Base-by-base conservation (phyloP, 2,113 vertebrate species). In the Pterocles burchelli region DNA sequence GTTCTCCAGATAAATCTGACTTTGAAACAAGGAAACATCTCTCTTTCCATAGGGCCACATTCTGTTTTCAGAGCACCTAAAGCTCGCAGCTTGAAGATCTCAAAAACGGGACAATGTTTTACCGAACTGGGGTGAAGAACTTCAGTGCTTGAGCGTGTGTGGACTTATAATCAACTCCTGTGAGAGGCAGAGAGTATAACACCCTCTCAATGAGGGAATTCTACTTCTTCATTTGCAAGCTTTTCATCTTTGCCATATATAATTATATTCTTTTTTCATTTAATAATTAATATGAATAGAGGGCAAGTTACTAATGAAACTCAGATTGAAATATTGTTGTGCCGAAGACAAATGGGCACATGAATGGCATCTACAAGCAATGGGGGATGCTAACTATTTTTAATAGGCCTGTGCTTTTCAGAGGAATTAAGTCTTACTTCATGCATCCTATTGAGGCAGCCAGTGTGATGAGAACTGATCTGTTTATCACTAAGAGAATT, bases 211-310 rank as follows among this genome's bases (percentile, higher is more conserved):
- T 86, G 65, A 66, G 46, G 59, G 41, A 86, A 82, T 93, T 85
- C 41, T 4, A 4, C 48, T 92, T 81, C 61, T 86, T 67, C 58
- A 28, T 79, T 58, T 83, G 73, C 48, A 93, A 72, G 88, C 76
- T 94, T 94, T 95, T 85, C 31, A 73, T 95, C 89, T 79, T 54
- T 73, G 79, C 58, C 57, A 82, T 75, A 84, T 72, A 11, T 58
- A 73, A 84, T 76, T 9, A 88, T 71, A 78, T 22, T 95, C 85
- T 67, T 85, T 41, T 74, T 91, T 94, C 82, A 93, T 93, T 94
- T 84, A 96, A 95, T 90, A 91, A 96, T 91, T 86, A 88, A 95
- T 83, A 75, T 19, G 94, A 95, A 49, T 65, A 38, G 48, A 51
- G 70, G 74, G 41, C 51, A 86, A 80, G 54, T 76, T 90, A 67